These are phyloP conservation scores for Chloroceryle inda DNA, from an alignment of 2,797 vertebrate species.

Conservation along the genomic window DNA sequence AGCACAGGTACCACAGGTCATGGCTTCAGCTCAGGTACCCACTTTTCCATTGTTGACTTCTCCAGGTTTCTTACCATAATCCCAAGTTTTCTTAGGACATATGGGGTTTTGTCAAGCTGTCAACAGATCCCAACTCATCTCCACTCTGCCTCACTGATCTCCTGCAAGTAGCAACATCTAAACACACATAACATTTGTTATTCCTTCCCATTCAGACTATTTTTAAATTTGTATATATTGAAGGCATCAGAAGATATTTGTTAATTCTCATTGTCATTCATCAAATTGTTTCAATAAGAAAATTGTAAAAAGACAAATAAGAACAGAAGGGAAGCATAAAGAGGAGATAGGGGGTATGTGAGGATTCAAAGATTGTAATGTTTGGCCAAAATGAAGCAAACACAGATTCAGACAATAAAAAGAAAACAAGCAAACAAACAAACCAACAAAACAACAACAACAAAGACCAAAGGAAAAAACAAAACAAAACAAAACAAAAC, in stretches of 20 bases:
- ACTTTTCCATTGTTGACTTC: neutral
- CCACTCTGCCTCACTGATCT: neutral
- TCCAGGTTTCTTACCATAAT: neutral
- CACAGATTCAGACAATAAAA: neutral
- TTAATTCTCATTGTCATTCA: neutral
- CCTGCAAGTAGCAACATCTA: neutral
- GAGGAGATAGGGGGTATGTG: fast-evolving
- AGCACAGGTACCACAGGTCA: neutral
- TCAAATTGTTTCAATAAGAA: neutral
- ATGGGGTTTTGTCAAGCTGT: neutral
- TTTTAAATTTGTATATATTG: neutral
- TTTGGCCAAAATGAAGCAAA: neutral
- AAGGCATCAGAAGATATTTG: neutral
- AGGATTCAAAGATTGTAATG: neutral
- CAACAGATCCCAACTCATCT: neutral
- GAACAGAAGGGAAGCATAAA: neutral
- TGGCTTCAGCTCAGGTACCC: neutral
- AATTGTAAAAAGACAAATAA: neutral
- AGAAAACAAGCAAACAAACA: neutral
- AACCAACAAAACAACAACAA: no score
- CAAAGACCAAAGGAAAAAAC: no score
- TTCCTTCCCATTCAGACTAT: neutral
- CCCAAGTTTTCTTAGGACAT: neutral
- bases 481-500: no score
- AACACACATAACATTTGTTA: neutral